These are phyloP conservation scores for Drosophila subobscura DNA, from an alignment of 1,140 invertebrate species.

Conservation along the genomic window DNA sequence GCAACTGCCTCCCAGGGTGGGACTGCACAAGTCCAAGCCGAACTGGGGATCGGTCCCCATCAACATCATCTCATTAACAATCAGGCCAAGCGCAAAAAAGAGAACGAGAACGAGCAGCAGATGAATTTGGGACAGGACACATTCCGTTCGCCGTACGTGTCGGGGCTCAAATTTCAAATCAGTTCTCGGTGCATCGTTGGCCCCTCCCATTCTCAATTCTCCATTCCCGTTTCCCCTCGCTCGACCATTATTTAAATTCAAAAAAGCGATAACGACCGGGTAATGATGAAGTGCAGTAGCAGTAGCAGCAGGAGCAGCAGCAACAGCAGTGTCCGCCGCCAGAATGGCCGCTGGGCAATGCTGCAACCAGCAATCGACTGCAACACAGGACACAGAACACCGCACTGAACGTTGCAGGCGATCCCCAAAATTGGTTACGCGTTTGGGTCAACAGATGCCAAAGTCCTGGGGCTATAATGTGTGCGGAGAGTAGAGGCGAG, in stretches of 20 bases:
- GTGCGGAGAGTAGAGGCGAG: neutral
- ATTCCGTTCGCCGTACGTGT: slow-evolving; percentile 44
- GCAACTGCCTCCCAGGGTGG: neutral
- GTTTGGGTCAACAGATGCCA: slow-evolving; percentile 75
- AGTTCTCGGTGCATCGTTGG: slow-evolving; percentile 20
- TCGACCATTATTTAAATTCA: slow-evolving; percentile 72
- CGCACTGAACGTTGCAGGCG: slow-evolving; percentile 51
- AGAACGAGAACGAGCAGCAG: slow-evolving; percentile 2
- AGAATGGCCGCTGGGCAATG: slow-evolving; percentile 43
- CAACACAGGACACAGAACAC: slow-evolving; percentile 3
- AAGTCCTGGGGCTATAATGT: slow-evolving; percentile 32
- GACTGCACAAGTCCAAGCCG: slow-evolving; percentile 5
- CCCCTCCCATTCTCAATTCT: neutral
- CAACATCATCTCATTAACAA: slow-evolving; percentile 69
- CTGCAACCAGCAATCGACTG: slow-evolving; percentile 10
- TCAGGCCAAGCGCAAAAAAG: slow-evolving; percentile 37
- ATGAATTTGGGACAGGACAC: slow-evolving; percentile 26
- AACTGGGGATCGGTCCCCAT: slow-evolving; percentile 25
- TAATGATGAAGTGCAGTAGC: slow-evolving; percentile 70
- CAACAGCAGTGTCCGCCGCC: too few species aligned
- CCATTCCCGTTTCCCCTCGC: neutral
- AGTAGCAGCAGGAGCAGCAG: slow-evolving; percentile 4
- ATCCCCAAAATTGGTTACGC: slow-evolving; percentile 73
- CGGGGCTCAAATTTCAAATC: slow-evolving; percentile 68
- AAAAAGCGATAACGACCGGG: slow-evolving; percentile 77